Evolutionary conservation across 2,113 vertebrate species (phyloP).

Genomic region (Rhagologus leucostigma): DNA sequence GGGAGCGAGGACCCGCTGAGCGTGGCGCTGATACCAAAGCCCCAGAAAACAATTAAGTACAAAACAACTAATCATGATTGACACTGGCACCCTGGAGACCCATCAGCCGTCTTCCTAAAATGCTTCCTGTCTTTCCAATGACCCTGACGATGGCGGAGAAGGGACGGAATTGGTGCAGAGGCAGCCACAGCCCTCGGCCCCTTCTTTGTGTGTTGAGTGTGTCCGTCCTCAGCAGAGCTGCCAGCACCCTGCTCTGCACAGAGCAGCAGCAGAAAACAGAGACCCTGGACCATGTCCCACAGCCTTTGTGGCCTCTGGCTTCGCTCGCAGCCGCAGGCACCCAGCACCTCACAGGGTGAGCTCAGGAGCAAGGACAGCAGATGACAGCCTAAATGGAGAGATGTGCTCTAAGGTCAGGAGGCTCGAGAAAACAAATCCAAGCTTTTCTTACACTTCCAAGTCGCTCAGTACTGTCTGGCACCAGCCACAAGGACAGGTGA

Average conservation of each 20-base stretch:
- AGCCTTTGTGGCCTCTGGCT: neutral
- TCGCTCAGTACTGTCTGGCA: rapidly evolving
- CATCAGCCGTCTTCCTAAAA: conserved; percentile 3
- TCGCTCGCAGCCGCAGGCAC: rapidly evolving
- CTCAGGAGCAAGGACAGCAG: neutral
- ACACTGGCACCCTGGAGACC: conserved; percentile 65
- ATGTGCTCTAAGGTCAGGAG: neutral
- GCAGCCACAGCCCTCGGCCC: neutral
- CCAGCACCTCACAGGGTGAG: neutral
- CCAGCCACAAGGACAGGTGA: neutral
- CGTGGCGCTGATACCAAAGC: neutral
- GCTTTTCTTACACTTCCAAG: neutral
- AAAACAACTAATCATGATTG: conserved; percentile 71
- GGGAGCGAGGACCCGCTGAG: neutral
- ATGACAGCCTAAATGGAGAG: neutral
- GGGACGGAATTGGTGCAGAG: neutral
- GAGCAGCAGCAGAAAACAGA: neutral
- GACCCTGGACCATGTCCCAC: neutral
- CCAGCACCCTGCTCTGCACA: neutral
- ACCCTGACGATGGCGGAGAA: conserved; percentile 5
- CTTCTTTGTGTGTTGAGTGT: neutral
- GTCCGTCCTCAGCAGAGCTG: neutral
- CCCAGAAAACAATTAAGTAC: conserved; percentile 67
- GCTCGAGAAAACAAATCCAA: neutral
- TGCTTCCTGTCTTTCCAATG: neutral